Conservation (phyloP, 2,797 vertebrate genomes). For the Anolis apletophallus region DNA sequence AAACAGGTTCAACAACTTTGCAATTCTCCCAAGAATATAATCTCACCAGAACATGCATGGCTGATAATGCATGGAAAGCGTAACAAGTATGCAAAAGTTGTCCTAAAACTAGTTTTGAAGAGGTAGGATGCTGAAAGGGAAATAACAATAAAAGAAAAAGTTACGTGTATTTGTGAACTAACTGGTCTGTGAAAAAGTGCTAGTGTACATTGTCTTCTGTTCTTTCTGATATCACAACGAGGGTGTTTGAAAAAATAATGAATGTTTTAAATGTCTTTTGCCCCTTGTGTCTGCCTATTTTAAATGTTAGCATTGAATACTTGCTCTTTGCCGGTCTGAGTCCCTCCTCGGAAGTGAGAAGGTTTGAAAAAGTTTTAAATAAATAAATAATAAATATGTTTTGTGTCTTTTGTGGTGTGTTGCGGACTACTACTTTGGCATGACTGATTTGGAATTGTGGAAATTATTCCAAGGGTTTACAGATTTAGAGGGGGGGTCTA, state of each 20-base stretch:
- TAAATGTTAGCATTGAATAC: too few relatives aligned
- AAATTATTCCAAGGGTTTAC: not conserved
- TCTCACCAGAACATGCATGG: not conserved
- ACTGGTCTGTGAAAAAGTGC: too few relatives aligned
- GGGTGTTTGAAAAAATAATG: not conserved
- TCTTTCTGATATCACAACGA: not conserved
- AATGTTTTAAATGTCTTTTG: too few relatives aligned
- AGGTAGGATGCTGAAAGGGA: not conserved
- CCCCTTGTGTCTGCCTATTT: too few relatives aligned
- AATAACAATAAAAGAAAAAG: not conserved
- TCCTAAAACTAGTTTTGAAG: not conserved
- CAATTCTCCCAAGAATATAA: not conserved
- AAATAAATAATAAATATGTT: too few relatives aligned
- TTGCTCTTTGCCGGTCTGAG: too few relatives aligned
- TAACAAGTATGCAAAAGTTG: not conserved
- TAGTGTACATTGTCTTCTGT: not conserved
- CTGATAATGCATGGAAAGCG: not conserved
- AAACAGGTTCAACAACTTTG: not conserved
- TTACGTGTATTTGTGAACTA: too few relatives aligned
- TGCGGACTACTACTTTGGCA: not conserved
- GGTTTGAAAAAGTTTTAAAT: too few relatives aligned
- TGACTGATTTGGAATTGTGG: not conserved
- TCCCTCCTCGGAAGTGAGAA: too few relatives aligned
- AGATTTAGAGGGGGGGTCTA: not conserved
- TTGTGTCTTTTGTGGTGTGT: not conserved